Base-by-base conservation (phyloP, 2,888 invertebrate species). In the Steromphala cineraria region DNA sequence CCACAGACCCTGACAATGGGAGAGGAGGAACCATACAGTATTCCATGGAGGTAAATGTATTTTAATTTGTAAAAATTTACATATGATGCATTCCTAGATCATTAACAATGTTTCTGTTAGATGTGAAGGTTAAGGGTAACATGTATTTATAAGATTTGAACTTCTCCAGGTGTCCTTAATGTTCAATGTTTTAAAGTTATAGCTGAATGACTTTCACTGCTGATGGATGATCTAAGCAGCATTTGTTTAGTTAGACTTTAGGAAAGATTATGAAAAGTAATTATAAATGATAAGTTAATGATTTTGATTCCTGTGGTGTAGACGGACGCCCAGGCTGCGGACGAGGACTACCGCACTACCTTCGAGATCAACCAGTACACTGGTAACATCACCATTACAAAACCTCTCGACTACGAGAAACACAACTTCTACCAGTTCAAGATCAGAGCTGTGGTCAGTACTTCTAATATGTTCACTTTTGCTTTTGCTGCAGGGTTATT, bases 351-450 rank as follows among this genome's bases (percentile, higher is more conserved):
- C 81, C 82, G 83, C 19, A 87, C 87, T 36, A 89, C 90, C 0
- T 91, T 91, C 79, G 75, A 79, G 24, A 89, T 91, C 36, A 84
- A 88, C 15, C 84, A 82, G 8, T 80, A 81, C 19, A 84, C 82
- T 62, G 92, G 92, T 0, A 80, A 83, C 7, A 94, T 97, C 2
- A 95, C 95, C 17, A 93, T 97, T 0, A 94, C 95, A n/a, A 94
- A 95, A 78, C 94, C 95, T 0, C 92, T 97, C 53, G 97, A 97
- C 92, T 97, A 95, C 91, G 97, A 97, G 91, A 95, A 95, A 81
- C 87, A 90, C 75, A 89, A 90, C 46, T 91, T 90, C 53, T 93
- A 93, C 82, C 92, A 92, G 67, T 91, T 93, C 81, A 87, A 87
- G 46, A 86, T 94, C 24, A 90, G 84, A 71, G 93, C 93, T 13